These are phyloP conservation scores for Hyles euphorbiae DNA, from an alignment of 1,140 invertebrate genomes.

Conservation along the genomic window DNA sequence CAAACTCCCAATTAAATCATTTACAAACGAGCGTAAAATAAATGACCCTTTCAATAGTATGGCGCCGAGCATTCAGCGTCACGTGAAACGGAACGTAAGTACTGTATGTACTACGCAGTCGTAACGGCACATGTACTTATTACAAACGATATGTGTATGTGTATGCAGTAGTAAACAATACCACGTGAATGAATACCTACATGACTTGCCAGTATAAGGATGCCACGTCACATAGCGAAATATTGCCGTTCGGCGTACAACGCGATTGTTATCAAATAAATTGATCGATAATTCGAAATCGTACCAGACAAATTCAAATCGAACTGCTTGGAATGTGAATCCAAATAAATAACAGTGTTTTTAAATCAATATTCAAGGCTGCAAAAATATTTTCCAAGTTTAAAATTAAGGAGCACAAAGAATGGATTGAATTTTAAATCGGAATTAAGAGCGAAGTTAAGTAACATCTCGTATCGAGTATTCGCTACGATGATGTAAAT, in stretches of 20 bases:
- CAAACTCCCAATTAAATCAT: not conserved
- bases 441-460: too few species aligned
- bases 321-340: too few species aligned
- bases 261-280: conserved; percentile 1
- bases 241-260: not conserved
- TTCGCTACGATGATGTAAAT: not conserved
- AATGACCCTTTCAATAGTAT: conserved; percentile 2
- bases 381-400: too few species aligned
- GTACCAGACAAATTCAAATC: too few species aligned
- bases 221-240: conserved; percentile 2
- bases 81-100: conserved; percentile 1
- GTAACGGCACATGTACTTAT: conserved; percentile 1
- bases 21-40: not conserved
- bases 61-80: conserved; percentile 2
- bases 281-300: too few species aligned
- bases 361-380: too few species aligned
- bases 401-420: too few species aligned
- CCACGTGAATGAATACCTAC: conserved; percentile 6
- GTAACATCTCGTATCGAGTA: too few species aligned
- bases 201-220: conserved; percentile 6
- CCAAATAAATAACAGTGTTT: too few species aligned
- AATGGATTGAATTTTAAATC: too few species aligned
- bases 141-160: conserved; percentile 6
- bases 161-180: conserved; percentile 5
- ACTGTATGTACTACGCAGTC: conserved; percentile 4